These are phyloP conservation scores for Actinernus sp. DNA, from an alignment of 92 coral and sea anemone species.

Conservation along the genomic window DNA sequence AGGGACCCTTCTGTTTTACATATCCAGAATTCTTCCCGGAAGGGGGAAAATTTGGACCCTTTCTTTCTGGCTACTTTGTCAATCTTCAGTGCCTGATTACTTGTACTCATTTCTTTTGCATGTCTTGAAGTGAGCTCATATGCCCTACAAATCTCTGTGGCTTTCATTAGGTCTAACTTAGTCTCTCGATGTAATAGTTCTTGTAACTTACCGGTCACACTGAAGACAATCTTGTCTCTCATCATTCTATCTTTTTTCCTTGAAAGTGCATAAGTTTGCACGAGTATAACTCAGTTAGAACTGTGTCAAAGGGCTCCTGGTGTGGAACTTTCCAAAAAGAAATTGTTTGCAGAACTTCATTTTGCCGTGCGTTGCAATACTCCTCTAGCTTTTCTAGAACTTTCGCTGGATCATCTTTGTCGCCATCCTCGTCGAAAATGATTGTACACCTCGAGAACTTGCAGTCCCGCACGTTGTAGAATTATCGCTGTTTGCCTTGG, in stretches of 20 bases:
- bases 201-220: conserved; percentile 51
- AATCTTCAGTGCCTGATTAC: no score
- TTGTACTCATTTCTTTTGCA: no score
- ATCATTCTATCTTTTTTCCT: conserved; percentile 59
- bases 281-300: conserved; percentile 38
- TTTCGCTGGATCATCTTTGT: conserved; percentile 42
- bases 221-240: conserved; percentile 61
- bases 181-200: conserved; percentile 28
- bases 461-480: conserved; percentile 60
- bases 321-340: conserved; percentile 47
- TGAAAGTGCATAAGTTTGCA: conserved; percentile 49
- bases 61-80: not conserved
- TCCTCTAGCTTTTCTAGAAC: conserved; percentile 39
- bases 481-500: conserved; percentile 43
- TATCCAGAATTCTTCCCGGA: no score
- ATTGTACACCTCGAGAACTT: conserved; percentile 49
- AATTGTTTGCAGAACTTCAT: no score
- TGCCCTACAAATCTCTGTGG: conserved; percentile 2
- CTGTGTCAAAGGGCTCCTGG: conserved; percentile 49
- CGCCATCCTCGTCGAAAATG: conserved; percentile 24
- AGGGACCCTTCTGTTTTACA: no score
- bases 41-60: not conserved
- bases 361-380: conserved; percentile 51
- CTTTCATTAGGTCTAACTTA: conserved; percentile 32
- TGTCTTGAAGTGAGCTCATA: no score